Base-by-base conservation (phyloP, 2,113 vertebrate species). In the Pangasianodon gigas region DNA sequence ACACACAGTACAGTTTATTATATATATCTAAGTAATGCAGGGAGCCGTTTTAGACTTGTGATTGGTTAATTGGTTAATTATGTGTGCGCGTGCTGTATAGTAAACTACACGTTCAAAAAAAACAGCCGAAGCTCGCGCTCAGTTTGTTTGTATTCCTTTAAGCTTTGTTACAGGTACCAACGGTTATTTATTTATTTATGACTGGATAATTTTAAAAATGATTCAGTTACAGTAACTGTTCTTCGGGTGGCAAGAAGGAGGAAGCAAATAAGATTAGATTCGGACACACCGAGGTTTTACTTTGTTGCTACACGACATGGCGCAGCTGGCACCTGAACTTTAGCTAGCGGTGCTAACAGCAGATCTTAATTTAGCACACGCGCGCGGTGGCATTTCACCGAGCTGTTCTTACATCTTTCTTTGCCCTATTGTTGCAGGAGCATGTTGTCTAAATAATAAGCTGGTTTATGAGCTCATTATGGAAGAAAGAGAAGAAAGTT, bases 401-500 rank as follows among this genome's bases (percentile, higher is more conserved):
- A 67, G 26, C 62, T 29, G 62, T 29, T 29, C 7, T 62, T 26
- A 62, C 21, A 13, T 18, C 3, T 56, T 14, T 56, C 14, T 56
- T 54, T 16, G 2, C 11, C 37, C 9, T 24, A 9, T 44, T 75
- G 32, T 41, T 41, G n/a, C 67, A 71, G 5, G 37, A 37, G n/a
- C 9, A 71, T 74, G 14, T 41, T 37, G n/a, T 67, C 26, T 67
- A n/a, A 13, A 6, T 37, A 44, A 41, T 41, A 8, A 7, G 0
- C 32, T 41, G 69, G 37, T 21, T 75, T 75, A 6, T 24, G 6
- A 46, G 21, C 10, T 48, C 3, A 5, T 8, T 7, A 81, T 52
- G 48, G 46, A 52, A 52, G 48, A 52, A 54, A 6, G 13, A 52
- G 94, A 0, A 93, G 93, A 24, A 96, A 95, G 92, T 89, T 46